These are phyloP conservation scores for Zonotrichia albicollis DNA, from an alignment of 2,797 vertebrate genomes.

Conservation along the genomic window DNA sequence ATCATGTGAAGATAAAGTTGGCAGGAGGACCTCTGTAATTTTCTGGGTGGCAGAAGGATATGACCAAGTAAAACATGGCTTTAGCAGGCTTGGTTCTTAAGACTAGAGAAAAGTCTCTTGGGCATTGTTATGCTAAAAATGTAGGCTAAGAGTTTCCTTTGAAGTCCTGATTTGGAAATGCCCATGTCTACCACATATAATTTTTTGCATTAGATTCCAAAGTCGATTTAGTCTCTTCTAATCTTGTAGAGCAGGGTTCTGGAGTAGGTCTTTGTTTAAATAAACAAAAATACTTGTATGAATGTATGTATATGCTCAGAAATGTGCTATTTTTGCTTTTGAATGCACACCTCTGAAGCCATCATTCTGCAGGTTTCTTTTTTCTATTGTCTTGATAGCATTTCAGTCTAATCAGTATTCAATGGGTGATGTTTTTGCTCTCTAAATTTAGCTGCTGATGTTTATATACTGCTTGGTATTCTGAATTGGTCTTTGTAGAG, in stretches of 20 bases:
- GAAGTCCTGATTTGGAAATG: neutral
- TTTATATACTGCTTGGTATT: neutral
- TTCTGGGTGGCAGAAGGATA: neutral
- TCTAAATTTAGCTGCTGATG: conserved; percentile 52
- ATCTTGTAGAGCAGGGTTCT: neutral
- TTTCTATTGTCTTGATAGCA: neutral
- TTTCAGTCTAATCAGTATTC: conserved; percentile 33
- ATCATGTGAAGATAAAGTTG: neutral
- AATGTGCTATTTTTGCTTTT: neutral
- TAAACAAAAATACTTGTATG: neutral
- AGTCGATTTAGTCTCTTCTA: neutral
- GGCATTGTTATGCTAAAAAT: neutral
- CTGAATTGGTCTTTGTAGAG: neutral
- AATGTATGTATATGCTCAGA: neutral
- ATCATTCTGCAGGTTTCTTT: conserved; percentile 8
- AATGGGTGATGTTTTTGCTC: neutral
- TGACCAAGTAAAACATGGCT: neutral
- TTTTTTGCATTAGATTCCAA: neutral
- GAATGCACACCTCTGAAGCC: neutral
- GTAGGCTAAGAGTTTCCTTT: neutral
- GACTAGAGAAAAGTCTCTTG: neutral
- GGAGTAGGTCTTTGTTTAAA: neutral
- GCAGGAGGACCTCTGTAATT: neutral
- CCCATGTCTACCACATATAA: neutral
- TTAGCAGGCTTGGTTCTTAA: neutral